These are phyloP conservation scores for Phyllotis vaccarum DNA, from an alignment of 2,797 vertebrate genomes.

Conservation along the genomic window DNA sequence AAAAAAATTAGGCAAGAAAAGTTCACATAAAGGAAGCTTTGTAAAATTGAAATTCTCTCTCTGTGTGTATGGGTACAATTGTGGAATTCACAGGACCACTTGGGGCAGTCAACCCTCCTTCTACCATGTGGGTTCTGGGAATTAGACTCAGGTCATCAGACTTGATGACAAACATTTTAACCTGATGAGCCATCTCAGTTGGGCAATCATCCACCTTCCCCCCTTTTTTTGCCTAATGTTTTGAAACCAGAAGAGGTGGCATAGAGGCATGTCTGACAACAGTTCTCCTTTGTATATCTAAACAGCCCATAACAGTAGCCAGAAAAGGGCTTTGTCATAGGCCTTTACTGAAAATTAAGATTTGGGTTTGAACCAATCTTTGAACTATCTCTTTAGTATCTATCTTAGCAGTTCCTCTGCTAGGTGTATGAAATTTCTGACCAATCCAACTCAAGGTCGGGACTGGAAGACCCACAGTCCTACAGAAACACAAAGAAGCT, in stretches of 20 bases:
- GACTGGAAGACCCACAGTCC: too few species aligned
- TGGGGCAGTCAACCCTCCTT: background rate
- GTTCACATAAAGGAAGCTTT: background rate
- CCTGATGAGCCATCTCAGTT: background rate
- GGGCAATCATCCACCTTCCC: fast-evolving
- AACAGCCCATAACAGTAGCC: background rate
- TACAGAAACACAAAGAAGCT: too few species aligned
- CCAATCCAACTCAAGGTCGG: too few species aligned
- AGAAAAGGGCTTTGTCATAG: background rate
- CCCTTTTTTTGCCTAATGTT: background rate
- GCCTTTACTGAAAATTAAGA: background rate
- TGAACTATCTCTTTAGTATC: too few species aligned
- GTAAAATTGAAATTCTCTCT: background rate
- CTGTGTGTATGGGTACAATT: background rate
- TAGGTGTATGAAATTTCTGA: too few species aligned
- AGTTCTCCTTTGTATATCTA: background rate
- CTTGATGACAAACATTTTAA: background rate
- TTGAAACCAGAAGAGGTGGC: background rate
- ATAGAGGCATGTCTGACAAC: background rate
- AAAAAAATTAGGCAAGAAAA: background rate
- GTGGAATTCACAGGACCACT: background rate
- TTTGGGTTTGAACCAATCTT: background rate
- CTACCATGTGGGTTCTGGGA: background rate
- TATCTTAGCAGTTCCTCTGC: background rate
- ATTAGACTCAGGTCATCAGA: background rate